Conservation (phyloP, 2,113 vertebrate species). For the Dryoscopus gambensis region DNA sequence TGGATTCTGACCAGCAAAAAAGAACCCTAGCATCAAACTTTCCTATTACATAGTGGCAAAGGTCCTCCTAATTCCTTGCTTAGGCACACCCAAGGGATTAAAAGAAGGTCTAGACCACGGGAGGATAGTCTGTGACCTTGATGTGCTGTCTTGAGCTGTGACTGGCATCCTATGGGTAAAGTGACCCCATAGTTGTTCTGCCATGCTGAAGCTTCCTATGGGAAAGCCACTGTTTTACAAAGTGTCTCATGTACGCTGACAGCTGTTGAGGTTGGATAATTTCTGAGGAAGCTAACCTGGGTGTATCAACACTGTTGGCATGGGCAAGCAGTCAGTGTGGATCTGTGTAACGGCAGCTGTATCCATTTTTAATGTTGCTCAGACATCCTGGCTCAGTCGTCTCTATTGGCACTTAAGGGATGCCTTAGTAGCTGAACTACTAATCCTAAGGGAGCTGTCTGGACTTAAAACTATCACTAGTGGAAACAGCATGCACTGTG, state of each 20-base stretch:
- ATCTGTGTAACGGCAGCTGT: background rate
- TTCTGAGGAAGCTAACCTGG: background rate
- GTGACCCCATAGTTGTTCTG: background rate
- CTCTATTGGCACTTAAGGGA: background rate
- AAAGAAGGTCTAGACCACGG: background rate
- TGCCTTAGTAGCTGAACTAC: background rate
- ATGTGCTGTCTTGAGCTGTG: background rate
- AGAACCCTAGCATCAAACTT: background rate
- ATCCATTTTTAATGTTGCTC: background rate
- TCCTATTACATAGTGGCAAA: background rate
- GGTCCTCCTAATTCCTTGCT: background rate
- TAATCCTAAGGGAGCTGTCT: background rate
- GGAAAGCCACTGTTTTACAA: background rate
- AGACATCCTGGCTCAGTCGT: background rate
- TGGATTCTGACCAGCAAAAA: background rate
- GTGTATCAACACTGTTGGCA: background rate
- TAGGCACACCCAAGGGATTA: background rate
- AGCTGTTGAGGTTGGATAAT: background rate
- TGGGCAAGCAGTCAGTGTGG: background rate
- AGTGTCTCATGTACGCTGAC: background rate
- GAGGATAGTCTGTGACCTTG: background rate
- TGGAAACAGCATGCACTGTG: background rate
- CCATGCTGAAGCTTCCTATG: background rate
- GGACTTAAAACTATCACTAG: background rate
- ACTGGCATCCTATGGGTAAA: background rate